Evolutionary conservation across 2,888 invertebrate species (phyloP).

Genomic region (Euclidia mi): DNA sequence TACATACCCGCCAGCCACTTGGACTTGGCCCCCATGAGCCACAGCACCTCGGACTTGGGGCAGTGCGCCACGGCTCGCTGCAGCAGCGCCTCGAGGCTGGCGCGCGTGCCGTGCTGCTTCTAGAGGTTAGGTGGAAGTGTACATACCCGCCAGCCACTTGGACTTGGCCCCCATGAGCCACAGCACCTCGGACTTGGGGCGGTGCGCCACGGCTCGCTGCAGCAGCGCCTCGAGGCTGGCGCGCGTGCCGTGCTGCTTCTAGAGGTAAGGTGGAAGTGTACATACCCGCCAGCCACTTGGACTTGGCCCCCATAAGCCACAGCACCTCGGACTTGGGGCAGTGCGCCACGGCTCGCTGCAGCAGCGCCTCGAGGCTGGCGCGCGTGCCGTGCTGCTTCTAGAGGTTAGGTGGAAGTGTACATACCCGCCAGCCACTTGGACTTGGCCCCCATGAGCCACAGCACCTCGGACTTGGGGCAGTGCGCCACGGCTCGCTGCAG

Average conservation of each 20-base stretch:
- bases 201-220: constrained; percentile 98
- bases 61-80: constrained; percentile 99
- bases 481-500: constrained; percentile 98
- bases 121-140: constrained; percentile 95
- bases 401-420: constrained; percentile 91
- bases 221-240: constrained; percentile 97
- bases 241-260: constrained; percentile 98
- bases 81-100: constrained; percentile 96
- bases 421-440: constrained; percentile 98
- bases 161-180: constrained; percentile 99
- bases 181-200: constrained; percentile 98
- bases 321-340: constrained; percentile 99
- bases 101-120: constrained; percentile 97
- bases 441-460: constrained; percentile 99
- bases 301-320: constrained; percentile 99
- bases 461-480: constrained; percentile 98
- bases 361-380: constrained; percentile 96
- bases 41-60: constrained; percentile 98
- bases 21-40: constrained; percentile 99
- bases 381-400: constrained; percentile 98
- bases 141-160: constrained; percentile 97
- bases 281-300: constrained; percentile 98
- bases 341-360: constrained; percentile 98
- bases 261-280: constrained; percentile 93
- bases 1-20: constrained; percentile 97